A percentile compares a stretch with the other conserved stretches of the same genome.
These are phyloP conservation scores for Oplegnathus fasciatus DNA, from an alignment of 2,113 vertebrate genomes.

Conservation along the genomic window DNA sequence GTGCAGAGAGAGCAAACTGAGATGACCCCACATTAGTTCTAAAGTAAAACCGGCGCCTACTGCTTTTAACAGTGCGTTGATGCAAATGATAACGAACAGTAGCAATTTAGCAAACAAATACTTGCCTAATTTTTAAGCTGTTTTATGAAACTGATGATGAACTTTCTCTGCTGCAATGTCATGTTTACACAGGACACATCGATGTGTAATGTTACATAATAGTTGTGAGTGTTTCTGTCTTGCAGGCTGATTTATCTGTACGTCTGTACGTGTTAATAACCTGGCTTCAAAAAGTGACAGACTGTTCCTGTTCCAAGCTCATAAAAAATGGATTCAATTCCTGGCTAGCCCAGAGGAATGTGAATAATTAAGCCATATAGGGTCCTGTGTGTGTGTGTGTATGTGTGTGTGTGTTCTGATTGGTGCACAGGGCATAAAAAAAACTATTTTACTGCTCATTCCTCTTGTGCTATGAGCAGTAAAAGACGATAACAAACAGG, in stretches of 20 bases:
- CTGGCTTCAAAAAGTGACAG: slow-evolving; percentile 56
- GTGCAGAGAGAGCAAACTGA: slow-evolving; percentile 24
- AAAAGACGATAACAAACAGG: slow-evolving; percentile 21
- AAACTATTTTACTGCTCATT: neutral
- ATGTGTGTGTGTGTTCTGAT: slow-evolving; percentile 35
- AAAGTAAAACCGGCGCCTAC: slow-evolving; percentile 2
- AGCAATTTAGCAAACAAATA: slow-evolving; percentile 14
- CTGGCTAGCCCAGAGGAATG: slow-evolving; percentile 73
- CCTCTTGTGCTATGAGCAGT: slow-evolving; percentile 8
- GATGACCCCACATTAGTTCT: slow-evolving; percentile 1
- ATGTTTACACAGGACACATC: neutral
- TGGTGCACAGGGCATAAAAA: slow-evolving; percentile 17
- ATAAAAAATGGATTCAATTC: slow-evolving; percentile 78
- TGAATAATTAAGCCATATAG: slow-evolving; percentile 78
- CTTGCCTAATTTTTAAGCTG: neutral
- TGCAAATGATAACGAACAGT: slow-evolving; percentile 19
- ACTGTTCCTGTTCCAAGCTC: slow-evolving; percentile 61
- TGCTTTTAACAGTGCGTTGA: slow-evolving; percentile 11
- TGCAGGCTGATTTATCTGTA: slow-evolving; percentile 42
- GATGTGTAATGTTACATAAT: slow-evolving; percentile 40
- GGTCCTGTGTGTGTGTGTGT: slow-evolving; percentile 39
- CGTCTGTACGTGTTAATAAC: slow-evolving; percentile 63
- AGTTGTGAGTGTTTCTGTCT: slow-evolving; percentile 36
- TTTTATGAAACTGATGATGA: neutral
- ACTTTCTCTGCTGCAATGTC: neutral